Conservation (phyloP, 2,113 vertebrate genomes). For the Triplophysa dalaica region DNA sequence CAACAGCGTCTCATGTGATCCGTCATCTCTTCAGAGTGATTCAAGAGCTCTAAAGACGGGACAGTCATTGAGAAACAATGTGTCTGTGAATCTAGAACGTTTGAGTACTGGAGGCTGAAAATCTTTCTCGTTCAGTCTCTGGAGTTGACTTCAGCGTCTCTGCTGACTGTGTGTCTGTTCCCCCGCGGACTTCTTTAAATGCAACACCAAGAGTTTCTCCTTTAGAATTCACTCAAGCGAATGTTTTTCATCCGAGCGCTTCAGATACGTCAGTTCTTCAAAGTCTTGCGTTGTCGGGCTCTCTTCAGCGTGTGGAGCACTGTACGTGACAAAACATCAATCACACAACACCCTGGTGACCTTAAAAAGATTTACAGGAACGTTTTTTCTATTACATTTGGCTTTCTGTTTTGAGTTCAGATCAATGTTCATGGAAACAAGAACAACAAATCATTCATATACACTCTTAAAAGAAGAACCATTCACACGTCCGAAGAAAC, state of each 20-base stretch:
- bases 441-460: neutral
- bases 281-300: neutral
- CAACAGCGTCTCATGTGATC: constrained; percentile 2
- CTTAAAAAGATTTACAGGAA: neutral
- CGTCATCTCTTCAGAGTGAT: neutral
- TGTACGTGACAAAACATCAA: constrained; percentile 2
- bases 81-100: neutral
- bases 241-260: constrained; percentile 25
- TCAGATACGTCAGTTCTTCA: constrained; percentile 32
- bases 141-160: constrained; percentile 7
- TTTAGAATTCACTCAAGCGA: constrained; percentile 40
- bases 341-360: neutral
- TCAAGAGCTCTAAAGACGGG: constrained; percentile 1
- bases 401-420: neutral
- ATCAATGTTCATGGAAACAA: neutral
- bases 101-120: constrained; percentile 2
- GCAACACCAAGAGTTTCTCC: constrained; percentile 3
- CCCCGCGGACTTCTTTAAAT: constrained; percentile 32
- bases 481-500: no score
- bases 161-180: constrained; percentile 4
- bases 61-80: constrained; percentile 10
- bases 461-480: no score
- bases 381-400: neutral
- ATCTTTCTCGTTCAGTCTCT: neutral
- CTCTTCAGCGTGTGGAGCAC: constrained; percentile 2